Base-by-base conservation (phyloP, 2,113 vertebrate genomes). In the Trogon melanurus region DNA sequence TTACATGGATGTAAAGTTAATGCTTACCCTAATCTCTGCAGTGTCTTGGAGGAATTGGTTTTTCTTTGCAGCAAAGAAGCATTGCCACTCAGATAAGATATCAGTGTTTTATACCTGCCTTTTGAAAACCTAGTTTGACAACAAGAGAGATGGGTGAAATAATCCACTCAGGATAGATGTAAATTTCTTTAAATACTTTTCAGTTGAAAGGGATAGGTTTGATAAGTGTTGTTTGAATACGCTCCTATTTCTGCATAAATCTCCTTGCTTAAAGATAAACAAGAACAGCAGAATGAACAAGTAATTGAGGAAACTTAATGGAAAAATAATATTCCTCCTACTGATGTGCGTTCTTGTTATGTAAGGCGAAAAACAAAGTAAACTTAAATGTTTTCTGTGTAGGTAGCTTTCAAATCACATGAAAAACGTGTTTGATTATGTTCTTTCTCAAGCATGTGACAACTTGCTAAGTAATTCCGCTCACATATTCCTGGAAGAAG, bases 301-400 rank as follows among this genome's bases (percentile, higher is more conserved):
- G 73, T 82, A 82, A 80, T 88, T 88, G 74, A 76, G 86, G 41
- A 87, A 91, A 70, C 54, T 85, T 85, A 50, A 74, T 75, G 58
- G 89, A 72, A 97, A 93, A 95, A 95, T 84, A 80, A 86, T 91
- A 53, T 61, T 79, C 78, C 82, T 95, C 85, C 93, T 79, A 32
- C 87, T 82, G 69, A 7, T 81, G 70, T 0, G 0, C 36, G 1
- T 87, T 94, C 80, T 69, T 87, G 79, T 96, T 95, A 81, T 3
- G 17, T 80, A 94, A 96, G 84, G 69, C 7, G 0, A 84, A 94
- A 94, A 88, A 29, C 53, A 51, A 88, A 89, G 54, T 88, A 88
- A 95, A 86, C 71, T 64, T 36, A 84, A 89, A 84, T 89, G 71
- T 95, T 94, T 91, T 93, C 47, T 91, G 74, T 93, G 79, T 88